phyloP scores from a whole-genome alignment of 2,113 vertebrate species.

The Saguinus imperator region DNA sequence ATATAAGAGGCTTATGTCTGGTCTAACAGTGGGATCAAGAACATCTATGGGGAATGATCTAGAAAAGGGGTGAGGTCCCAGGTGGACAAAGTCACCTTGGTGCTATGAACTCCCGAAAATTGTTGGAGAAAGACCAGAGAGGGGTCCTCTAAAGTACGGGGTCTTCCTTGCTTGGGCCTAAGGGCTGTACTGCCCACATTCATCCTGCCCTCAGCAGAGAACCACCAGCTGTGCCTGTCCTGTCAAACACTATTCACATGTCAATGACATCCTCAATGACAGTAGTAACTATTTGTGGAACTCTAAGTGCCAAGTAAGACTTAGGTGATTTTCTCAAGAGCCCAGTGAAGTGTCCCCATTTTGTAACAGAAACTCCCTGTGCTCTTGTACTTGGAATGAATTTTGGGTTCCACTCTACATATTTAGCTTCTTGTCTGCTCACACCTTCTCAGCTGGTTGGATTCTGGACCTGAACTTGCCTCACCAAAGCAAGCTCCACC shows the following conservation, averaged over 20 bases:
- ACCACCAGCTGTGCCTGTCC: neutral
- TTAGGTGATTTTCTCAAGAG: neutral
- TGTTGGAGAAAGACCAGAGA: neutral
- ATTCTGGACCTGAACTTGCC: neutral
- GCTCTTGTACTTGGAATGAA: neutral
- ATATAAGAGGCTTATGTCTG: neutral
- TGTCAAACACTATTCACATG: neutral
- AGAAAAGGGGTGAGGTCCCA: conserved; percentile 1
- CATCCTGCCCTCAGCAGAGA: neutral
- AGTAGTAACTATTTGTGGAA: neutral
- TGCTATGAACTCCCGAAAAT: neutral
- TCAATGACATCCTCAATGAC: neutral
- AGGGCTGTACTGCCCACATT: neutral
- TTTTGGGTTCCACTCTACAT: neutral
- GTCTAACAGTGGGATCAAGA: neutral
- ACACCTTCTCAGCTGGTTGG: neutral
- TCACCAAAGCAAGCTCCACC: neutral
- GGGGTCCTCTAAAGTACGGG: neutral
- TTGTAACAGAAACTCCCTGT: neutral
- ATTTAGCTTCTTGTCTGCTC: neutral
- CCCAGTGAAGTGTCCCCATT: neutral
- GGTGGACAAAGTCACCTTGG: neutral
- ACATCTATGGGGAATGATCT: neutral
- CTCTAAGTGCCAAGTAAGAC: neutral
- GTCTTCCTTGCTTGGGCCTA: neutral